phyloP scores from a whole-genome alignment of 2,113 vertebrate species.

The Canis aureus region DNA sequence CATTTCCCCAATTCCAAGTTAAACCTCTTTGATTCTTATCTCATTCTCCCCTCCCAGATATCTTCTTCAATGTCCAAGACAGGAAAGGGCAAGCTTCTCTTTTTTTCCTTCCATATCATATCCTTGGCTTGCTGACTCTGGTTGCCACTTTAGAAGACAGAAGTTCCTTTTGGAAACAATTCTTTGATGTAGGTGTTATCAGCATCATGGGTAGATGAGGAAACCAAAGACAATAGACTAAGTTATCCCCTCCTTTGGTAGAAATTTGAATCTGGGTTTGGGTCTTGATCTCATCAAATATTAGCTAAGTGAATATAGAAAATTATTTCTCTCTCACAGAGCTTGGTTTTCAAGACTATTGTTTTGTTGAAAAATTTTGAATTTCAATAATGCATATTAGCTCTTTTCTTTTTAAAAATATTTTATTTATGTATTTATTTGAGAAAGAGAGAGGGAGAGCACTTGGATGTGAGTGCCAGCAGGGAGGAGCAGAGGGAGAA shows the following conservation, averaged over 20 bases:
- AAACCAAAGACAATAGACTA: not conserved
- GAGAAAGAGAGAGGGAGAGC: too few species aligned
- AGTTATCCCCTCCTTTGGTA: not conserved
- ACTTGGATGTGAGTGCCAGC: too few species aligned
- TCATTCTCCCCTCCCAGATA: not conserved
- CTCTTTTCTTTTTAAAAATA: not conserved
- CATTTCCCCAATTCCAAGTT: not conserved
- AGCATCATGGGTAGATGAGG: not conserved
- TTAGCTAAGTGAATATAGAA: not conserved
- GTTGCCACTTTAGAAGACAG: not conserved
- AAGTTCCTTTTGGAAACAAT: not conserved
- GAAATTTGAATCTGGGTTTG: not conserved
- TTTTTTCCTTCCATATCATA: not conserved
- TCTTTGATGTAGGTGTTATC: not conserved
- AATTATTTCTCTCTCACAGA: not conserved
- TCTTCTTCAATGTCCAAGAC: not conserved
- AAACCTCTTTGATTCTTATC: not conserved
- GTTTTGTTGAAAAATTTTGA: constrained; percentile 39
- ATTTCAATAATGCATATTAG: constrained; percentile 20
- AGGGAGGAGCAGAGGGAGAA: not conserved
- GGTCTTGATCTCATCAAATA: not conserved
- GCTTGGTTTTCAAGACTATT: not conserved
- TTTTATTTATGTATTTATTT: too few species aligned
- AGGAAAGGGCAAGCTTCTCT: not conserved
- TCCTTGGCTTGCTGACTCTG: not conserved